phyloP scores from a whole-genome alignment of 2,113 vertebrate species.

The Pituophis catenifer region DNA sequence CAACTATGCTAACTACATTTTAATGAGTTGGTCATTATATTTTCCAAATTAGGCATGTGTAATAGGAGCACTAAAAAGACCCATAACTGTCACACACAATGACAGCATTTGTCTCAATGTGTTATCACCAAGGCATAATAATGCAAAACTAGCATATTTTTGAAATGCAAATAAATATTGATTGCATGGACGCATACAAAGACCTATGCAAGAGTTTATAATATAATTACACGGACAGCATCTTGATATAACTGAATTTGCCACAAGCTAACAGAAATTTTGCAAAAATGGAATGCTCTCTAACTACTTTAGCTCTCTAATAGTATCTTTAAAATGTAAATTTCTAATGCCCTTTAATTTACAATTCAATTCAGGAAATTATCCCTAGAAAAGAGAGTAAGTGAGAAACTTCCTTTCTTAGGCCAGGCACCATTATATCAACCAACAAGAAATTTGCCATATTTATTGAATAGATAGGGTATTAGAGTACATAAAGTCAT shows the following conservation, averaged over 20 bases:
- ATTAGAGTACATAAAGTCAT: background rate
- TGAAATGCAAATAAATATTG: background rate
- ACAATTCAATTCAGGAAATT: background rate
- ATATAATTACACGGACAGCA: background rate
- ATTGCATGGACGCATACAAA: background rate
- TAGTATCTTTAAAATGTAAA: background rate
- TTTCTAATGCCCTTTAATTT: background rate
- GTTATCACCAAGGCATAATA: constrained; percentile 50
- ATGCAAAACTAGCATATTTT: constrained; percentile 3
- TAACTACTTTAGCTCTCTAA: background rate
- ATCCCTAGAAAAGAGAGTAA: background rate
- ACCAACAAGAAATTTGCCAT: background rate
- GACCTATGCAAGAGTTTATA: background rate
- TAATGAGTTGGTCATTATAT: constrained; percentile 33
- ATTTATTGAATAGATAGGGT: background rate
- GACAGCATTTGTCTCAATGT: constrained; percentile 34
- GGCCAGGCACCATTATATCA: background rate
- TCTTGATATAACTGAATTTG: background rate
- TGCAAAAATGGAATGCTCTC: background rate
- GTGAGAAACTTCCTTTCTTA: background rate
- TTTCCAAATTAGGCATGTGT: constrained; percentile 47
- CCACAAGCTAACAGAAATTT: background rate
- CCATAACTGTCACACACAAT: constrained; percentile 24
- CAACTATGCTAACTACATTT: constrained; percentile 40
- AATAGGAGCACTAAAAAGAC: constrained; percentile 57